phyloP scores from a whole-genome alignment of 2,797 vertebrate species.

The Vultur gryphus region DNA sequence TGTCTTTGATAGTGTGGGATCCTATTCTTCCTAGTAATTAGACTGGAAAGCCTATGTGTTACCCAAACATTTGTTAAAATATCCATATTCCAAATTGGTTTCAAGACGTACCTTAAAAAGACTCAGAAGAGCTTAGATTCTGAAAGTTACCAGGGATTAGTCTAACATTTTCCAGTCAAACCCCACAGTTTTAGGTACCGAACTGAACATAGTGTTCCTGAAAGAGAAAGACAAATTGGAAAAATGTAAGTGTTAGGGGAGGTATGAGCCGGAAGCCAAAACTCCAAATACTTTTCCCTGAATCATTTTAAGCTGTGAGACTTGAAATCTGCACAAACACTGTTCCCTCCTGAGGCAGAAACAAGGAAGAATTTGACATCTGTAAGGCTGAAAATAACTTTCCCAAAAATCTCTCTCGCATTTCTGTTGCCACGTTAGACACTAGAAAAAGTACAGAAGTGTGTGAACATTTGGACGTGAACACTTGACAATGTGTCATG shows the following conservation, averaged over 20 bases:
- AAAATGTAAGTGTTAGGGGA: neutral
- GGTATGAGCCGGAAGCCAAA: neutral
- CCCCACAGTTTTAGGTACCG: neutral
- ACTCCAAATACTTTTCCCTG: neutral
- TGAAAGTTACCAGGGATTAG: neutral
- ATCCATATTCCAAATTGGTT: neutral
- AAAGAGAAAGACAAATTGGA: slow-evolving; percentile 5
- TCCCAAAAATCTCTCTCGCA: neutral
- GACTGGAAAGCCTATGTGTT: neutral
- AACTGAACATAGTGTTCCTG: neutral
- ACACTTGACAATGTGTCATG: neutral
- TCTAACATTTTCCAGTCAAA: neutral
- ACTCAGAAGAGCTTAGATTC: neutral
- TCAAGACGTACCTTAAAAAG: neutral
- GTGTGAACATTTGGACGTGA: neutral
- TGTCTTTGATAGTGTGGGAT: neutral
- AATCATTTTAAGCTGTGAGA: neutral
- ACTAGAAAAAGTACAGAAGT: neutral
- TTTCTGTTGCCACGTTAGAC: neutral
- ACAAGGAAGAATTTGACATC: neutral
- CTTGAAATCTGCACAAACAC: neutral
- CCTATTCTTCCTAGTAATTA: neutral
- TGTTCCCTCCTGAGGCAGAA: neutral
- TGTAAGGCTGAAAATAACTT: neutral
- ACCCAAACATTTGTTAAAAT: neutral